Conservation (phyloP, 2,888 invertebrate genomes). For the Zonitis immaculata region DNA sequence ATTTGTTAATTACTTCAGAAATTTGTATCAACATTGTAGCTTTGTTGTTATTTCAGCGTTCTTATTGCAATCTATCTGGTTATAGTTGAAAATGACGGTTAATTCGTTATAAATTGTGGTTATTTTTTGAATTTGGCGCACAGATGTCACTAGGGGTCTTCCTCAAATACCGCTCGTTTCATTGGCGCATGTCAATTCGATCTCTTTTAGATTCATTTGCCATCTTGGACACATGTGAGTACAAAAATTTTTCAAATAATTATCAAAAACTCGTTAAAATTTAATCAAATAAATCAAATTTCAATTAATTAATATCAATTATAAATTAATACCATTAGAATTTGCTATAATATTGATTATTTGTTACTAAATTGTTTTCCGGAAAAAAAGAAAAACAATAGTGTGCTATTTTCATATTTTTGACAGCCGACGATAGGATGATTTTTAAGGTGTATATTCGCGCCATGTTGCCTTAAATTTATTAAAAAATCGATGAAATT, state of each 20-base stretch:
- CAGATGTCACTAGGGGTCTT: constrained; percentile 26
- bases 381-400: background rate
- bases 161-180: constrained; percentile 31
- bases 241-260: constrained; percentile 51
- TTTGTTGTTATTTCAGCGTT: background rate
- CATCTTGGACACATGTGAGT: constrained; percentile 90
- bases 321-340: too few species aligned
- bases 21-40: too few species aligned
- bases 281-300: too few species aligned
- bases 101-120: background rate
- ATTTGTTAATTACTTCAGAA: too few species aligned
- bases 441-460: constrained; percentile 47
- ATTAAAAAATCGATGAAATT: constrained; percentile 17
- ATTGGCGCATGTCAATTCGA: constrained; percentile 64
- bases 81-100: background rate
- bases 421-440: constrained; percentile 41
- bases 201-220: constrained; percentile 81
- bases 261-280: too few species aligned
- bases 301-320: too few species aligned
- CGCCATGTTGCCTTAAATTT: constrained; percentile 52
- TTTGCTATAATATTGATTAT: too few species aligned
- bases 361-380: too few species aligned
- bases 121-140: constrained; percentile 29
- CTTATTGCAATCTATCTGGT: background rate
- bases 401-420: constrained; percentile 28